A percentile compares a stretch with the other conserved stretches of the same genome.
These are phyloP conservation scores for Tragelaphus buxtoni DNA, from an alignment of 2,113 vertebrate genomes.

Conservation along the genomic window DNA sequence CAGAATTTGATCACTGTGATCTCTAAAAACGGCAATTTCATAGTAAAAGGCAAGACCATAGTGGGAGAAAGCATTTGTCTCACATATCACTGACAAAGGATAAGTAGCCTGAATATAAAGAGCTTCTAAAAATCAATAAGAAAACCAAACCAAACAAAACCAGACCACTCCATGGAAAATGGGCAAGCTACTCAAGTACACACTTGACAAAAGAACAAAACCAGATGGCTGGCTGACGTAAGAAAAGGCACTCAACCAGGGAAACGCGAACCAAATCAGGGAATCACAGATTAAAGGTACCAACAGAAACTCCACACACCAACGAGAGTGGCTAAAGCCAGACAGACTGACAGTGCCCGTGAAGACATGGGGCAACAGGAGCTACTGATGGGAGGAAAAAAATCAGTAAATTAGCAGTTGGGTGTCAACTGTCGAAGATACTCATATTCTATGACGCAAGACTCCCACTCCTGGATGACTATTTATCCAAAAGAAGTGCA, in stretches of 20 bases:
- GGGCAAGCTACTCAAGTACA: not conserved
- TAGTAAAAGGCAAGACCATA: not conserved
- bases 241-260: not conserved
- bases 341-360: not conserved
- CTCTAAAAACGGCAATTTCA: not conserved
- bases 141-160: not conserved
- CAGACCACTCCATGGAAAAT: not conserved
- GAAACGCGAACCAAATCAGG: not conserved
- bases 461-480: not conserved
- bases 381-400: not conserved
- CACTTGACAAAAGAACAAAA: not conserved
- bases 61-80: not conserved
- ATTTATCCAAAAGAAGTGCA: not conserved
- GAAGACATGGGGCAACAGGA: not conserved
- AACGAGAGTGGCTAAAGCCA: not conserved
- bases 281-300: not conserved
- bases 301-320: not conserved
- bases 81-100: not conserved
- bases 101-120: not conserved
- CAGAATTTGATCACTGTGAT: not conserved
- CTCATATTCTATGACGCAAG: not conserved
- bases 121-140: slow-evolving; percentile 12
- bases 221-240: not conserved
- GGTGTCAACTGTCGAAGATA: not conserved
- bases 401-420: not conserved